Base-by-base conservation (phyloP, 2,888 invertebrate species). In the Petrolisthes manimaculis region DNA sequence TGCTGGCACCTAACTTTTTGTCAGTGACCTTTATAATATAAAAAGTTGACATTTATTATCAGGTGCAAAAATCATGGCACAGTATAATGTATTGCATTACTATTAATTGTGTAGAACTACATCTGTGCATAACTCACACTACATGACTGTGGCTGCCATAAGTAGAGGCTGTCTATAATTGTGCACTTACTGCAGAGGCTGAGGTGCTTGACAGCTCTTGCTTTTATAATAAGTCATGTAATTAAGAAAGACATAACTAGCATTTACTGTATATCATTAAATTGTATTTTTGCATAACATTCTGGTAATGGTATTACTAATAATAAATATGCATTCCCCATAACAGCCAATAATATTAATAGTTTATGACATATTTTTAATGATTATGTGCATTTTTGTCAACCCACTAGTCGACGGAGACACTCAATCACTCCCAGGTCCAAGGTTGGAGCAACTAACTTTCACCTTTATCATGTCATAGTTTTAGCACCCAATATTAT, bases 401-500 rank as follows among this genome's bases (percentile, higher is more conserved):
- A 69, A 78, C 21, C 83, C 56, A 61, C 83, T 87, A 87, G 87
- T 79, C 87, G 87, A 78, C 87, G 87, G 83, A 83, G 87, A 87
- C 87, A 87, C 79, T 87, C 87, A 79, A 87, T 87, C 69, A 87
- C 87, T 71, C 87, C 87, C 79, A 87, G 83, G 77, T 79, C 87
- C 56, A 87, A 87, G 87, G 87, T 87, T 87, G 78, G 87, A 87
- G 71, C 83, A 86, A n/a, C 83, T 78, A 54, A 53, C 67, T 79
- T 83, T 67, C 82, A 77, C 83, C 83, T 86, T 82, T 83, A 55
- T 78, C 56, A 61, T 84, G 61, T 61, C 78, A 77, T 80, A 83
- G 82, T 61, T n/a, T 37, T 83, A 83, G 78, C 54, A 54, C 61
- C 61, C 18, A 1, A 61, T 37, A 37, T 37, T 37, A 37, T 37